These are phyloP conservation scores for Spondyliosoma cantharus DNA, from an alignment of 2,797 vertebrate genomes.

Conservation along the genomic window DNA sequence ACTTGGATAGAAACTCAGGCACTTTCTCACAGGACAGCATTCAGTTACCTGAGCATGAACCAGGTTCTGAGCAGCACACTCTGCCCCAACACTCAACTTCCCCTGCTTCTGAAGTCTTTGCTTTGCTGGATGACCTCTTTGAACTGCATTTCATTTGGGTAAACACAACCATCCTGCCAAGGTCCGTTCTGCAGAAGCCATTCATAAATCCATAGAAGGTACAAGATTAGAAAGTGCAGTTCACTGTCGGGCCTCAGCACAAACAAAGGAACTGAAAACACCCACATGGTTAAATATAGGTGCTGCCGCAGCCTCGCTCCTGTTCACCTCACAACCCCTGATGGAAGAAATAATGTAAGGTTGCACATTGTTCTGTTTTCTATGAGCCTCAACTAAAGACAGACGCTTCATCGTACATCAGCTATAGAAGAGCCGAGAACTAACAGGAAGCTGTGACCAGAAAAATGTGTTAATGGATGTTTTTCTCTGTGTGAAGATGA, in stretches of 20 bases:
- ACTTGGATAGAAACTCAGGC: neutral
- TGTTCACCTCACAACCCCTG: conserved; percentile 21
- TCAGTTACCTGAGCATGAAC: conserved; percentile 5
- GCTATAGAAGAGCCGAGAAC: neutral
- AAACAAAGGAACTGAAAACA: conserved; percentile 77
- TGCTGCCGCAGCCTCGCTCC: conserved; percentile 28
- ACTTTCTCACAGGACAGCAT: conserved; percentile 1
- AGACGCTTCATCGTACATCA: neutral
- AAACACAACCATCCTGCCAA: conserved; percentile 41
- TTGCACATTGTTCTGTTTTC: conserved; percentile 62
- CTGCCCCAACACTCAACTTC: neutral
- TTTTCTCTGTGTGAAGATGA: conserved; percentile 15
- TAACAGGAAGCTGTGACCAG: conserved; percentile 25
- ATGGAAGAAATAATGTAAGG: conserved; percentile 54
- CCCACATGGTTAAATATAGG: conserved; percentile 76
- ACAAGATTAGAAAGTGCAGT: conserved; percentile 65
- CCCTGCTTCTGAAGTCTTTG: neutral
- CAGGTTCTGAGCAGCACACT: neutral
- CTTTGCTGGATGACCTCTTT: conserved; percentile 29
- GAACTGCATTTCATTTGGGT: conserved; percentile 8
- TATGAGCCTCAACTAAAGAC: conserved; percentile 48
- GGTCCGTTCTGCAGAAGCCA: conserved; percentile 23
- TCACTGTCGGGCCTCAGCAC: conserved; percentile 33
- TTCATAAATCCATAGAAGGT: conserved; percentile 46
- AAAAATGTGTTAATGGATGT: conserved; percentile 28